Conservation (phyloP, 2,888 invertebrate species). For the Adelognathus sp. region DNA sequence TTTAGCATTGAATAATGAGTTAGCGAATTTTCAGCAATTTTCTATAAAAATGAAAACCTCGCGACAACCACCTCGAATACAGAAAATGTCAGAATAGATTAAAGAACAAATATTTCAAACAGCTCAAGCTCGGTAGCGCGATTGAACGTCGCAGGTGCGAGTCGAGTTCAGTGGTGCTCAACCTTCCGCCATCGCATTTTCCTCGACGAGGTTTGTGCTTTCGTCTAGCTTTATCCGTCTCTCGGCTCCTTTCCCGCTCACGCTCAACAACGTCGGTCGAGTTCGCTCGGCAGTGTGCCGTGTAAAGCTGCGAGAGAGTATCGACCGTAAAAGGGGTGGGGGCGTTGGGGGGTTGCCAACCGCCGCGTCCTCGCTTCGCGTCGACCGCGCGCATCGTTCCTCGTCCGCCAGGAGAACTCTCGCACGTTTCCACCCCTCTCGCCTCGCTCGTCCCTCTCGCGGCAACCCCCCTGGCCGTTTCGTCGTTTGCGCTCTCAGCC, state of each 20-base stretch:
- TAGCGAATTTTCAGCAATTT: too few relatives aligned
- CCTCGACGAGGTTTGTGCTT: neutral
- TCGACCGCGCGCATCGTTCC: constrained; percentile 34
- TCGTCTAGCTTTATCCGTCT: neutral
- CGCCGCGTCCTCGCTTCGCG: constrained; percentile 46
- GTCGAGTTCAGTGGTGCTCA: constrained; percentile 44
- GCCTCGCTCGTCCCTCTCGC: constrained; percentile 7
- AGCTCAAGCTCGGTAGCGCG: constrained; percentile 1
- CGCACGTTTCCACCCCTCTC: neutral
- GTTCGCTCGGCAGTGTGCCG: constrained; percentile 47
- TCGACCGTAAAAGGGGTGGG: constrained; percentile 64
- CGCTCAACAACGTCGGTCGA: constrained; percentile 26
- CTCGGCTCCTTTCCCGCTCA: constrained; percentile 23
- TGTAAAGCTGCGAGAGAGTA: constrained; percentile 61
- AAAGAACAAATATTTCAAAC: constrained; percentile 5
- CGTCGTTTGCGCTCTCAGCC: constrained; percentile 53
- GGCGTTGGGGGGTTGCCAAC: constrained; percentile 36
- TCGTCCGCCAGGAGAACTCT: constrained; percentile 8
- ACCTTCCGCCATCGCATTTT: constrained; percentile 9
- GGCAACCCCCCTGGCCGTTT: constrained; percentile 54
- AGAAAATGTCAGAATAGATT: neutral
- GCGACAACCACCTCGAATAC: too few relatives aligned
- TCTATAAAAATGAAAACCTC: too few relatives aligned
- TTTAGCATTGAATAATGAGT: too few relatives aligned
- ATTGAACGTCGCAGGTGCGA: constrained; percentile 31